These are phyloP conservation scores for Arbacia lixula DNA, from an alignment of 53 echinoderm and acorn worm genomes.

Conservation along the genomic window DNA sequence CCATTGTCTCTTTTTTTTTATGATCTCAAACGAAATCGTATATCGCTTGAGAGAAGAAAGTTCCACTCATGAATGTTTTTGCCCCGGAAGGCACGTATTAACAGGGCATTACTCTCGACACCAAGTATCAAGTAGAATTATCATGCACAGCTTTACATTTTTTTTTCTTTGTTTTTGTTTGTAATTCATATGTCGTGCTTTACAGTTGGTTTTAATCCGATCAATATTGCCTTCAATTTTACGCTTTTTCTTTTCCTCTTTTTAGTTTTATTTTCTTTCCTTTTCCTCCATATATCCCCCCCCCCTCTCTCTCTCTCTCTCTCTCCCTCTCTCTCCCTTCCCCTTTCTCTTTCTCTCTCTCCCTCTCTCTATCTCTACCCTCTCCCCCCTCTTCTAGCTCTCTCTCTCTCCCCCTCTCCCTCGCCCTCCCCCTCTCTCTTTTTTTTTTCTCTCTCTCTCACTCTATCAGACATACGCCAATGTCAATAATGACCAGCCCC, in stretches of 20 bases:
- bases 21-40: too few species aligned
- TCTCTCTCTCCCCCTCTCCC: constrained; percentile 8
- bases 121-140: neutral
- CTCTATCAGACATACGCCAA: neutral
- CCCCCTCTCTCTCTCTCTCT: constrained; percentile 4
- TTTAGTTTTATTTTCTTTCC: neutral
- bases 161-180: neutral
- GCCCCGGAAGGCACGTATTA: too few species aligned
- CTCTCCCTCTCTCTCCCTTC: neutral
- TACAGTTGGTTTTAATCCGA: too few species aligned
- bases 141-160: neutral
- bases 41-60: too few species aligned
- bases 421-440: neutral
- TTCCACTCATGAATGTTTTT: too few species aligned
- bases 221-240: neutral
- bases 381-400: neutral
- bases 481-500: too few species aligned
- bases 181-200: too few species aligned
- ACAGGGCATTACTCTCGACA: neutral
- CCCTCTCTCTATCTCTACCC: neutral
- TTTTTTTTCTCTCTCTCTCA: neutral
- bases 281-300: neutral
- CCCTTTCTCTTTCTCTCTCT: neutral
- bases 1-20: too few species aligned
- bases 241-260: neutral